Evolutionary conservation across 1,140 invertebrate species (phyloP).

Genomic region (Drosophila novamexicana): DNA sequence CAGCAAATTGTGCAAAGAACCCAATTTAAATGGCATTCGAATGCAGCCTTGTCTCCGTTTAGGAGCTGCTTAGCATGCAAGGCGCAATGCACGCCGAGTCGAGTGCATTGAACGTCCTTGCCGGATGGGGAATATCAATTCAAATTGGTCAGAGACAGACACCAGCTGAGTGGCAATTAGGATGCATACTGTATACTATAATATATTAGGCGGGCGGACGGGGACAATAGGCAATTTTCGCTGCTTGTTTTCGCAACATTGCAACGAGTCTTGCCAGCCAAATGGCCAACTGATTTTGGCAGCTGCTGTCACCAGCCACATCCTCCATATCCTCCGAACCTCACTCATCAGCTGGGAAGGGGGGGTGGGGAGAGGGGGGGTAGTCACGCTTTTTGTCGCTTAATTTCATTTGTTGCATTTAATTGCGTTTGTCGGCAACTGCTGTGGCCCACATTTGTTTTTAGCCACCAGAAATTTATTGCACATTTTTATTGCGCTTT

Average conservation of each 20-base stretch:
- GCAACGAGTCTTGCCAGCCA: too few species aligned
- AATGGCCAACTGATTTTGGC: slow-evolving; percentile 26
- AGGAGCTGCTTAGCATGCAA: slow-evolving; percentile 34
- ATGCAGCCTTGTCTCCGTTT: not conserved
- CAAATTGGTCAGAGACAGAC: slow-evolving; percentile 11
- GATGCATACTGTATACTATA: slow-evolving; percentile 9
- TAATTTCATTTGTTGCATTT: slow-evolving; percentile 80
- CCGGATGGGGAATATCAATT: slow-evolving; percentile 30
- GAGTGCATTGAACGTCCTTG: slow-evolving; percentile 46
- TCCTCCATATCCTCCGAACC: not conserved
- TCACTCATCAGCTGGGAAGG: not conserved
- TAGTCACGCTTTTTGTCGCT: slow-evolving; percentile 66
- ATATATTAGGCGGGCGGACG: too few species aligned
- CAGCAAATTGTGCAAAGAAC: not conserved
- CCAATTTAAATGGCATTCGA: not conserved
- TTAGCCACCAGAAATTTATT: slow-evolving; percentile 55
- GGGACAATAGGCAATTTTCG: too few species aligned
- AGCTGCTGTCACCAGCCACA: slow-evolving; percentile 1
- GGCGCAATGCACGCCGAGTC: slow-evolving; percentile 1
- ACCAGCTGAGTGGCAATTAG: slow-evolving; percentile 25
- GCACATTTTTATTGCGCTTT: slow-evolving; percentile 61
- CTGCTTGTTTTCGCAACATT: too few species aligned
- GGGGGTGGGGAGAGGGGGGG: slow-evolving; percentile 13
- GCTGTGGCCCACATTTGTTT: slow-evolving; percentile 25
- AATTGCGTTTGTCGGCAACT: slow-evolving; percentile 56